Base-by-base conservation (phyloP, 2,888 invertebrate species). In the Tiliacea citrago region DNA sequence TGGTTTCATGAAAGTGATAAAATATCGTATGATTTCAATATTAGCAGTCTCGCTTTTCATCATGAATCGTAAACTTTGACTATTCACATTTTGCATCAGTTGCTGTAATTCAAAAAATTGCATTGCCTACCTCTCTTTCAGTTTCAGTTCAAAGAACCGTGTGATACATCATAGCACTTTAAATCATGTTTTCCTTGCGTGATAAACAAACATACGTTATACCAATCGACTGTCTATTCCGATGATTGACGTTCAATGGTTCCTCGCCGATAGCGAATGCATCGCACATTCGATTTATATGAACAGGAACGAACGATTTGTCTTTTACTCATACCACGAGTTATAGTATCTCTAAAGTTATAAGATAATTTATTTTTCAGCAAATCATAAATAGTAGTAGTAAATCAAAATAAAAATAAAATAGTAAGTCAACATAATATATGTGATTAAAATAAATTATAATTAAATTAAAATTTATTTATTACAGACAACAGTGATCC, bases 161-260 rank as follows among this genome's bases (percentile, higher is more conserved):
- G 7, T 10, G 16, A 45, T 63, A 39, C 39, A 51, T 55, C 49
- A 68, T 3, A 55, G 6, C 16, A 45, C 1, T 62, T 57, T 62
- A 7, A 13, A 39, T 35, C 13, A n/a, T 47, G 57, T 58, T 68
- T 53, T 53, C 63, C 53, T 58, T 10, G 73, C 79, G 79, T 78
- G 79, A 60, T 73, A 58, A 70, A 75, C 68, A 63, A 71, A 68
- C 75, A 60, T 78, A 79, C 53, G 73, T 73, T 55, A 53, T 24
- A 63, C 42, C 53, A 49, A 68, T 65, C 51, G 63, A 29, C 63
- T 55, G 65, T 66, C 74, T 74, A 35, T 29, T 62, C 42, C 42
- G 35, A 74, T 79, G 79, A 68, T 79, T 55, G 74, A 79, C 79
- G 80, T 65, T 24, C 24, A 60, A 65, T 74, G 62, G 80, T 65